Percentiles rank a stretch among this genome's conserved stretches.
These are phyloP conservation scores for Pinctada fucata DNA, from an alignment of 2,888 invertebrate genomes.

Conservation along the genomic window DNA sequence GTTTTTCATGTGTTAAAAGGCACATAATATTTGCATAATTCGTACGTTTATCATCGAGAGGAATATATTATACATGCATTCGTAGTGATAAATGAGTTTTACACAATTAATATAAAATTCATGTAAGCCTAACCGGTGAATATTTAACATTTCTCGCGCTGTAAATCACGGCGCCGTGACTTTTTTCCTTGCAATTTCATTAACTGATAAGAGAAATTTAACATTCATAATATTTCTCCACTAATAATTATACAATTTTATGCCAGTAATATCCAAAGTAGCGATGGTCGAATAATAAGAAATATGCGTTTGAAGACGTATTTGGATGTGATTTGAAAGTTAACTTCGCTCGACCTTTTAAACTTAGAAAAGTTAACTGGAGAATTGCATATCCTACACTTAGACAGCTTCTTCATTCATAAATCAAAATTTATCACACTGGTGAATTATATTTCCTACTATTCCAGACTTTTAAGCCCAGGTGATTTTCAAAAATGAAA, in stretches of 20 bases:
- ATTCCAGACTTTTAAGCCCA: constrained; percentile 11
- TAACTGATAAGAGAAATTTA: not conserved
- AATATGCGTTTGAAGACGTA: no score
- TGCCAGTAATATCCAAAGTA: not conserved
- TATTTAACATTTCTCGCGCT: not conserved
- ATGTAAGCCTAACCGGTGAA: not conserved
- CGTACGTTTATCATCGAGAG: not conserved
- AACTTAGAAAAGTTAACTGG: no score
- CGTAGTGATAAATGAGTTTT: not conserved
- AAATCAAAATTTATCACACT: constrained; percentile 20
- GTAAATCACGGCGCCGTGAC: not conserved
- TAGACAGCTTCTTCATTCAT: not conserved
- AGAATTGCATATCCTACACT: no score
- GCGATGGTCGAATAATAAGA: not conserved
- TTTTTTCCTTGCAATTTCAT: not conserved
- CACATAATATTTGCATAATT: constrained; percentile 1
- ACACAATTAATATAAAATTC: constrained; percentile 3
- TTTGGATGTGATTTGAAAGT: no score
- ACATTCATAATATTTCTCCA: not conserved
- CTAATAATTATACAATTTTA: no score
- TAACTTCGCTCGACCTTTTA: no score
- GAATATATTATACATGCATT: not conserved
- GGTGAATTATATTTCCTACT: constrained; percentile 24
- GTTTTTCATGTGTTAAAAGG: constrained; percentile 4
- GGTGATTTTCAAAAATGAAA: constrained; percentile 10